Percentiles rank a stretch among this genome's conserved stretches.
phyloP scores from a whole-genome alignment of 1,140 invertebrate genomes.

The Phymastichus coffea region DNA sequence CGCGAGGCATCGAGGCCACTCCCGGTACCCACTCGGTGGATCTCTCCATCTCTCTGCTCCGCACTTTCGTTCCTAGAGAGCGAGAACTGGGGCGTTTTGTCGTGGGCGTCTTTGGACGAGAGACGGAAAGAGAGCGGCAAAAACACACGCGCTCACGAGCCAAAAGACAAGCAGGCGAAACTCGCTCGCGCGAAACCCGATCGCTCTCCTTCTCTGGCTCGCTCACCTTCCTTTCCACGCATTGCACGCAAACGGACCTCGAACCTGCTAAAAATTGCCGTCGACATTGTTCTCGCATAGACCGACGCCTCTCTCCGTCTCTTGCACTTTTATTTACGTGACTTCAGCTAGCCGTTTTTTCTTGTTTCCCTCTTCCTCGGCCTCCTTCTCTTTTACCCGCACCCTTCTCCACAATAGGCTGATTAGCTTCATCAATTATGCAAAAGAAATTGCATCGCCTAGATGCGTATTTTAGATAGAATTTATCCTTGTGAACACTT shows the following conservation, averaged over 20 bases:
- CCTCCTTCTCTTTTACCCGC: neutral
- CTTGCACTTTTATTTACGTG: neutral
- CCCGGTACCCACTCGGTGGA: neutral
- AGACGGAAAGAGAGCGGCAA: neutral
- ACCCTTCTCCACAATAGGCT: neutral
- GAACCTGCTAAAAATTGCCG: conserved; percentile 9
- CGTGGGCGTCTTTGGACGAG: neutral
- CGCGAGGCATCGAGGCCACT: conserved; percentile 30
- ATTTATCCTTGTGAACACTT: too few species aligned
- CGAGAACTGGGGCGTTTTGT: neutral
- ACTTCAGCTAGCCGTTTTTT: too few species aligned
- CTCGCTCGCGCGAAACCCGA: conserved; percentile 13
- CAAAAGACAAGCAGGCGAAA: neutral
- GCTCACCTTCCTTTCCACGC: too few species aligned
- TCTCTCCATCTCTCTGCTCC: conserved; percentile 12
- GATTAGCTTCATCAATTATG: too few species aligned
- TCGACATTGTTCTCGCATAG: conserved; percentile 25
- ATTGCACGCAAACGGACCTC: neutral
- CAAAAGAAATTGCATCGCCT: too few species aligned
- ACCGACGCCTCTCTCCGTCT: neutral
- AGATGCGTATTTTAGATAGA: too few species aligned
- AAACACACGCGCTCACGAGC: neutral
- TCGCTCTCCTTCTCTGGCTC: too few species aligned
- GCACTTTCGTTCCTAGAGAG: neutral
- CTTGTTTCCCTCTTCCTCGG: neutral